Percentiles rank a stretch among this genome's conserved stretches.
phyloP scores from a whole-genome alignment of 2,113 vertebrate species.

The Helogale parvula region DNA sequence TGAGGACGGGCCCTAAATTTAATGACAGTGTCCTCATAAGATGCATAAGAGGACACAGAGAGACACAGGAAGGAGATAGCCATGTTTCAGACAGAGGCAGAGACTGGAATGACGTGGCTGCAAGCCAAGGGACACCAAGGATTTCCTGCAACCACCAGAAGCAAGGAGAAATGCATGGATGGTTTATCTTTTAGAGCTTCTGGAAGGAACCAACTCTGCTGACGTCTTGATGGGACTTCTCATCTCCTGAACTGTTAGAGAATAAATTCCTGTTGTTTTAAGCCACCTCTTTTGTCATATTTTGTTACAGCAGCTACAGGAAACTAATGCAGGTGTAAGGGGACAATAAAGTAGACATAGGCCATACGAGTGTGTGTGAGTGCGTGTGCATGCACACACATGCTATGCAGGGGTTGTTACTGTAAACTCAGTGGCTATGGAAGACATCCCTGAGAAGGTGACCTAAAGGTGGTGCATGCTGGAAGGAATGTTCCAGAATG shows the following conservation, averaged over 20 bases:
- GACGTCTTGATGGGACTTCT: accelerated
- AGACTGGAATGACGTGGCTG: background rate
- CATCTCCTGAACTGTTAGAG: background rate
- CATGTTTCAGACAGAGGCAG: background rate
- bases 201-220: background rate
- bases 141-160: no score
- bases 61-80: background rate
- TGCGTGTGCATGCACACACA: no score
- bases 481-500: background rate
- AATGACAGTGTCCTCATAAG: background rate
- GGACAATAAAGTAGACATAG: background rate
- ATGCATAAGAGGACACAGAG: background rate
- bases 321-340: background rate
- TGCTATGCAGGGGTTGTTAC: accelerated
- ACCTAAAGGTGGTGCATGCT: background rate
- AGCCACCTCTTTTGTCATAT: background rate
- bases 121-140: background rate
- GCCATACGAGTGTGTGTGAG: accelerated
- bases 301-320: no score
- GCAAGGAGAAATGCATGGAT: background rate
- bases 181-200: background rate
- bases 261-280: no score
- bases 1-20: background rate
- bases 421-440: background rate
- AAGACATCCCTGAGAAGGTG: background rate